phyloP scores from a whole-genome alignment of 2,888 invertebrate species.

The Philopedon plagiatum region DNA sequence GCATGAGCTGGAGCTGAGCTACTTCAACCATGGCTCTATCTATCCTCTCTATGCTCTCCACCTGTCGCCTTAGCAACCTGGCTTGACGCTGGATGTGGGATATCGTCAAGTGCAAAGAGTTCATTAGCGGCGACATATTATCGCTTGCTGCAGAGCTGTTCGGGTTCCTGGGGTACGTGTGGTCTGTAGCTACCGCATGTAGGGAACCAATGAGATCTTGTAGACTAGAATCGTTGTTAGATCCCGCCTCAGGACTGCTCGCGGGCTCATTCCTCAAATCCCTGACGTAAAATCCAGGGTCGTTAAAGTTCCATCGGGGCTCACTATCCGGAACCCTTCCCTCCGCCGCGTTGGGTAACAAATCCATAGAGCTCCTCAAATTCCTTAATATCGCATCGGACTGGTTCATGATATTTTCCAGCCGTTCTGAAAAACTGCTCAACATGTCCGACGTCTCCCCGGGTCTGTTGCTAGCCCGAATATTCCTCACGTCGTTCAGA shows the following conservation, averaged over 20 bases:
- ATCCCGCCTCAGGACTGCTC: constrained; percentile 35
- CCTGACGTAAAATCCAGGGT: constrained; percentile 60
- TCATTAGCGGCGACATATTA: constrained; percentile 62
- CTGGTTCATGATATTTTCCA: constrained; percentile 66
- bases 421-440: constrained; percentile 64
- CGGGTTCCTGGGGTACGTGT: constrained; percentile 63
- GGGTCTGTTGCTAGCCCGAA: constrained; percentile 60
- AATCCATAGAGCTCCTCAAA: constrained; percentile 63
- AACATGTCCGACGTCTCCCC: constrained; percentile 65
- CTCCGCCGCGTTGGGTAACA: constrained; percentile 52
- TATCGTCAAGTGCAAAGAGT: constrained; percentile 65
- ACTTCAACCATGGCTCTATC: constrained; percentile 67
- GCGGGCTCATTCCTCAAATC: constrained; percentile 55
- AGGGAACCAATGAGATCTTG: constrained; percentile 30
- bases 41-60: constrained; percentile 65
- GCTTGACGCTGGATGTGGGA: constrained; percentile 66
- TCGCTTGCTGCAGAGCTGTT: constrained; percentile 46
- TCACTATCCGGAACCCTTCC: constrained; percentile 30
- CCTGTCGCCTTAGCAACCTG: constrained; percentile 63
- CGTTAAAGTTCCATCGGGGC: constrained; percentile 57
- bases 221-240: constrained; percentile 30
- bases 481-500: constrained; percentile 63
- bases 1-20: constrained; percentile 73
- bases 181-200: constrained; percentile 62
- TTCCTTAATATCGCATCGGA: constrained; percentile 66